Base-by-base conservation (phyloP, 2,797 vertebrate species). In the Paramormyrops hopkinsi region DNA sequence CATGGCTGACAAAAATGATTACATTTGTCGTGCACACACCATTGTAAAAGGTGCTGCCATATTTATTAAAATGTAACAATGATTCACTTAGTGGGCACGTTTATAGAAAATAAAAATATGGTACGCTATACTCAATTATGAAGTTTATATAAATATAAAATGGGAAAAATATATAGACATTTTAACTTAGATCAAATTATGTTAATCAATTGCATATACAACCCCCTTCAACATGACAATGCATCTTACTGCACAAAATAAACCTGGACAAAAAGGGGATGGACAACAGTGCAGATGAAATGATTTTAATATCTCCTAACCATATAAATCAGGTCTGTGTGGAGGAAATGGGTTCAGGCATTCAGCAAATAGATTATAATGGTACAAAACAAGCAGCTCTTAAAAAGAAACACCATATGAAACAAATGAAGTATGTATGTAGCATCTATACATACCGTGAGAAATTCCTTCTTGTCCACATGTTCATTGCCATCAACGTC, bases 401-500 rank as follows among this genome's bases (percentile, higher is more conserved):
- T 4, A 33, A 12, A 29, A 33, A 69, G 3, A 33, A 69, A 69
- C 62, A 76, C 5, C 37, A 37, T 41, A 19, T 11, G 4, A 5
- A 44, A 79, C 17, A 37, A 79, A 79, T 76, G 29, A 37, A 37
- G 25, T 19, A 89, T 11, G 89, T 50, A 25, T 17, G 90, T 51
- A 29, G 83, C 37, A n/a, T n/a, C 25, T n/a, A 14, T 0, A 87
- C 94, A 93, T 95, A 99, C 99, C 97, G 97, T 99, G 90, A 98
- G 96, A 92, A 99, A 99, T 91, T 99, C 98, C 92, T 96, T 98
- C 93, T 96, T 97, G 93, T 99, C 99, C 92, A 99, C 98, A n/a
- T 97, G 98, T 92, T 98, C 98, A 92, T 99, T 97, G 87, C 97
- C 97, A 92, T 99, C 99, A 88, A 96, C 90, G 92, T 99, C 99